Base-by-base conservation (phyloP, 2,113 vertebrate genomes). In the Sceloporus tristichus region DNA sequence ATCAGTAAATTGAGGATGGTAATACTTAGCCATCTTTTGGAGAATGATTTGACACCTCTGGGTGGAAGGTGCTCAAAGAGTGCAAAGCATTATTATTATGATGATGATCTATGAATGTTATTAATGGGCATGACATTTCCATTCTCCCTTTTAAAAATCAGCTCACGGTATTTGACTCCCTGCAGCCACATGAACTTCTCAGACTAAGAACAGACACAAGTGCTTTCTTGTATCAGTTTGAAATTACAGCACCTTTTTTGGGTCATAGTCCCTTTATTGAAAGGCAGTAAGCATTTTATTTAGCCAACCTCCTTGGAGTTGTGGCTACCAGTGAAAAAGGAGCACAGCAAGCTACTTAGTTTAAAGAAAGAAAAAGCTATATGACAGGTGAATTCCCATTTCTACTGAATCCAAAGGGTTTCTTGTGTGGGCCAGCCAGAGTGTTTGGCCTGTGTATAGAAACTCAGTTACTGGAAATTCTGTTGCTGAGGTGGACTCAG, bases 1-100 rank as follows among this genome's bases (percentile, higher is more conserved):
- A n/a, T 83, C 38, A 76, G 19, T 91, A 85, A 90, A 92, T 19
- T 56, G 5, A 9, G n/a, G 62, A 87, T 48, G 25, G 38, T 90
- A 29, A 89, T 75, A 74, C 2, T 81, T 92, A 85, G 10, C 78
- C 27, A 19, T 53, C 82, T 89, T 87, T 89, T 56, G 59, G 76
- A 38, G 85, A 89, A 77, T 85, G 14, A 27, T 88, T 90, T 89
- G 91, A 89, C 86, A 92, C 85, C 16, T 42, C 53, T 62, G 56
- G 42, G 86, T 88, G 53, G 65, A 89, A 93, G 27, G 27, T 85
- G 21, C 89, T 91, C 9, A 54, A 89, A 82, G 85, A 94, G 87
- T 91, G 77, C 34, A 83, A 90, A 94, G 59, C 2, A 91, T 5
- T 42, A 21, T 83, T 91, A 79, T 83, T 91, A 29, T 87, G 86